These are phyloP conservation scores for Musca vetustissima DNA, from an alignment of 1,140 invertebrate species.

Conservation along the genomic window DNA sequence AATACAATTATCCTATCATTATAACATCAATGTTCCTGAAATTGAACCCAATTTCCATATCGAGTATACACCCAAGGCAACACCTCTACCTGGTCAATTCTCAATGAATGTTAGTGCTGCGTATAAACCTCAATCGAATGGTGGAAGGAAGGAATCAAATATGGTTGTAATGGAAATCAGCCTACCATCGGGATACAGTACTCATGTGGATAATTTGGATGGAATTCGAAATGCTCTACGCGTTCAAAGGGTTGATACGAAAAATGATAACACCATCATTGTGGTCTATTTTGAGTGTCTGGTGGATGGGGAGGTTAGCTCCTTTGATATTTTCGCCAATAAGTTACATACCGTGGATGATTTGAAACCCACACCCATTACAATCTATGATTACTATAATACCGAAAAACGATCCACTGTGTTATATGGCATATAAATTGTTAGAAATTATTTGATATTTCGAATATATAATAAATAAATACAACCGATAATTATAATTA, in stretches of 20 bases:
- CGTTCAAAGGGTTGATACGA: conserved; percentile 68
- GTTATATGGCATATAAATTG: conserved; percentile 62
- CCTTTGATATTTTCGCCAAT: conserved; percentile 79
- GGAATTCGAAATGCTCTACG: conserved; percentile 35
- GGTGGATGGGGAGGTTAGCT: conserved; percentile 66
- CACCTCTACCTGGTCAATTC: too few relatives aligned
- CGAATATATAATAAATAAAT: too few relatives aligned
- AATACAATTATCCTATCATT: conserved; percentile 76
- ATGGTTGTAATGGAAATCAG: conserved; percentile 89
- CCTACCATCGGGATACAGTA: conserved; percentile 80
- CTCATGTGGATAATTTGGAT: conserved; percentile 36
- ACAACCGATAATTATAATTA: too few relatives aligned
- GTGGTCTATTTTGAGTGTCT: conserved; percentile 77
- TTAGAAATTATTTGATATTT: too few relatives aligned
- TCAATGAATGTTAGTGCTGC: too few relatives aligned
- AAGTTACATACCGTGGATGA: conserved; percentile 81
- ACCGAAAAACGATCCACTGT: conserved; percentile 69
- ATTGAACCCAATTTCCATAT: too few relatives aligned
- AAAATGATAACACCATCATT: conserved; percentile 73
- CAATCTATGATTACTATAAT: conserved; percentile 91
- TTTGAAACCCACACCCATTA: conserved; percentile 82
- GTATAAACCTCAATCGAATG: too few relatives aligned
- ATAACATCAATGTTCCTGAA: conserved; percentile 68
- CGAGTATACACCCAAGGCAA: too few relatives aligned
- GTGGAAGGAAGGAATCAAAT: conserved; percentile 60